Conservation (phyloP, 1,140 invertebrate genomes). For the Rhagoletis zephyria region DNA sequence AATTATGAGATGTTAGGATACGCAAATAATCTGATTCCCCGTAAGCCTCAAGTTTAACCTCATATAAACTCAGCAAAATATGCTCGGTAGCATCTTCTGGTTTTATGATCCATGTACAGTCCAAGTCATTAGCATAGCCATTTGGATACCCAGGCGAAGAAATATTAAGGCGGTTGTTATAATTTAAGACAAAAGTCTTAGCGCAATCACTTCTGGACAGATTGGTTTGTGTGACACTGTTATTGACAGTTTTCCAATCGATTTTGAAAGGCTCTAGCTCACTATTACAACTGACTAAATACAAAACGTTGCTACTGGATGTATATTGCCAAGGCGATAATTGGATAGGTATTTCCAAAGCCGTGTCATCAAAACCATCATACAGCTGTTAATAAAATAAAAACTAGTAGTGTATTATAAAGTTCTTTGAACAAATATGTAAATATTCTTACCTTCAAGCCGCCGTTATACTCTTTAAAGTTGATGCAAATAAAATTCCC, state of each 20-base stretch:
- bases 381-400: constrained; percentile 60
- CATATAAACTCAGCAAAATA: constrained; percentile 75
- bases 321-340: constrained; percentile 74
- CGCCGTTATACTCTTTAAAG: constrained; percentile 64
- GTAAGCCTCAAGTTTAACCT: constrained; percentile 76
- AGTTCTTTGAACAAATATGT: background rate
- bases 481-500: constrained; percentile 57
- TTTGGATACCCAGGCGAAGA: constrained; percentile 85
- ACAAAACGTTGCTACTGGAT: constrained; percentile 79
- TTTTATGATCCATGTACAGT: constrained; percentile 86
- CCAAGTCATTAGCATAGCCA: constrained; percentile 79
- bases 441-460: constrained; percentile 61
- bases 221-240: constrained; percentile 47
- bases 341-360: constrained; percentile 75
- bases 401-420: background rate
- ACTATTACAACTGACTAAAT: constrained; percentile 75
- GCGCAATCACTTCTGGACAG: constrained; percentile 56
- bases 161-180: constrained; percentile 69
- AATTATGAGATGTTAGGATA: constrained; percentile 61
- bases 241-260: constrained; percentile 76
- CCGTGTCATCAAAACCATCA: constrained; percentile 81
- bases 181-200: constrained; percentile 32
- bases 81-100: constrained; percentile 76
- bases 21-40: constrained; percentile 75
- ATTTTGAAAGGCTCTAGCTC: constrained; percentile 76